These are phyloP conservation scores for Centrocercus urophasianus DNA, from an alignment of 2,113 vertebrate genomes.

Conservation along the genomic window DNA sequence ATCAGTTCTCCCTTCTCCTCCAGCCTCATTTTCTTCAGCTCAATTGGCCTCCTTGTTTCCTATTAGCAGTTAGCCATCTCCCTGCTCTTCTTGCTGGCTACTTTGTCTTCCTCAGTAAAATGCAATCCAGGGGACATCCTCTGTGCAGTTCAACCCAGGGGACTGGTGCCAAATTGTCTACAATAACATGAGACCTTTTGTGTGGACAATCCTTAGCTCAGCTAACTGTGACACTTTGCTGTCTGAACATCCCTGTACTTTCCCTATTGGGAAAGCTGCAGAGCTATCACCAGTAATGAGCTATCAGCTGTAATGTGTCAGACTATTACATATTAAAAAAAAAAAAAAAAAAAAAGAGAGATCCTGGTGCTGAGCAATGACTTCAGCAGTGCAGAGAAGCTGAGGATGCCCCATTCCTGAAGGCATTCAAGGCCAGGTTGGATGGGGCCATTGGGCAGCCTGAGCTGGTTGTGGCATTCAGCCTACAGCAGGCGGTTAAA, in stretches of 20 bases:
- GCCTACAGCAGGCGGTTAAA: too few species aligned
- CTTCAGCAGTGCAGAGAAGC: not conserved
- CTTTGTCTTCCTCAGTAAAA: not conserved
- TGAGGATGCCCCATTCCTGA: too few species aligned
- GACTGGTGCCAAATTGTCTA: not conserved
- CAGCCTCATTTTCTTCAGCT: not conserved
- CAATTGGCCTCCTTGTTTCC: not conserved
- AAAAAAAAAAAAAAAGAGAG: not conserved
- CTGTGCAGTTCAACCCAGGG: not conserved
- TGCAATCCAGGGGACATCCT: not conserved
- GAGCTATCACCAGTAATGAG: not conserved
- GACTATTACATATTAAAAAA: rapidly evolving
- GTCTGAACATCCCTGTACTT: not conserved
- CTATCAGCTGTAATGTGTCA: not conserved
- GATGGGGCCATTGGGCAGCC: too few species aligned
- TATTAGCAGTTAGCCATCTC: not conserved
- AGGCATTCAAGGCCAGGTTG: too few species aligned
- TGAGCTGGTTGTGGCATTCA: too few species aligned
- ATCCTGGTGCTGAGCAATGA: not conserved
- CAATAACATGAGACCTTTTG: not conserved
- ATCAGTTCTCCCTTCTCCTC: not conserved
- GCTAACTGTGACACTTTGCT: not conserved
- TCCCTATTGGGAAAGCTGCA: not conserved
- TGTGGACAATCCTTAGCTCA: not conserved
- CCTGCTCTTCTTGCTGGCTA: not conserved